phyloP scores from a whole-genome alignment of 2,888 invertebrate species.

The Amiota minor region DNA sequence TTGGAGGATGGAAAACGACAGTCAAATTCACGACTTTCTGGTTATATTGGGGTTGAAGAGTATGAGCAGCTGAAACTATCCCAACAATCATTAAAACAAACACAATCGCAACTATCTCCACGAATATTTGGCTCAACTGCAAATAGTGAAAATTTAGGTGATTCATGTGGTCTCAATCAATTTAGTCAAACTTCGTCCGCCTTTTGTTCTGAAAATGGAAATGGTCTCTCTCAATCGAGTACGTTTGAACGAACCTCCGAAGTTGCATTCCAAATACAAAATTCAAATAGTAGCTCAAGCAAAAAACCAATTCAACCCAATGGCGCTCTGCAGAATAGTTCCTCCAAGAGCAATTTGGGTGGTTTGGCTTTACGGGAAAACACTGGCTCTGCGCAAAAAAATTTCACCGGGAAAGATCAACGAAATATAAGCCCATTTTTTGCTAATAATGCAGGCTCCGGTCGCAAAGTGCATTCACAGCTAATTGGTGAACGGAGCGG shows the following conservation, averaged over 20 bases:
- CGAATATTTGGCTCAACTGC: conserved; percentile 48
- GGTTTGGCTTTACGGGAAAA: conserved; percentile 70
- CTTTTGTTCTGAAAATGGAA: conserved; percentile 10
- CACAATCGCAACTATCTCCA: conserved; percentile 40
- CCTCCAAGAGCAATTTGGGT: conserved; percentile 71
- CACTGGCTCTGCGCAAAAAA: conserved; percentile 71
- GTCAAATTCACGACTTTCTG: conserved; percentile 60
- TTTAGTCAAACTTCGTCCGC: conserved; percentile 56
- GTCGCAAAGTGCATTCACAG: conserved; percentile 4
- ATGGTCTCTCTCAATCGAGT: conserved; percentile 48
- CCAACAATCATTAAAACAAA: conserved; percentile 47
- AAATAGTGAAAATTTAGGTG: conserved; percentile 65
- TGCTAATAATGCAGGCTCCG: conserved; percentile 28
- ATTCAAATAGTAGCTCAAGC: conserved; percentile 33
- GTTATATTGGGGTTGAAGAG: conserved; percentile 71
- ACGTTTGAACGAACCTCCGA: conserved; percentile 55
- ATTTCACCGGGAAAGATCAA: conserved; percentile 72
- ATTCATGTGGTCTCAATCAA: conserved; percentile 60
- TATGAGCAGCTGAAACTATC: conserved; percentile 64
- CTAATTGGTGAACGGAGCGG: conserved; percentile 27
- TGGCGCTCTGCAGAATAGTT: conserved; percentile 66
- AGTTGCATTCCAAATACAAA: conserved; percentile 44
- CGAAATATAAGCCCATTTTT: conserved; percentile 70
- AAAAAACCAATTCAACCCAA: conserved; percentile 58
- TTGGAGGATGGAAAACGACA: conserved; percentile 61